These are phyloP conservation scores for Isichthys henryi DNA, from an alignment of 2,113 vertebrate species.

Conservation along the genomic window DNA sequence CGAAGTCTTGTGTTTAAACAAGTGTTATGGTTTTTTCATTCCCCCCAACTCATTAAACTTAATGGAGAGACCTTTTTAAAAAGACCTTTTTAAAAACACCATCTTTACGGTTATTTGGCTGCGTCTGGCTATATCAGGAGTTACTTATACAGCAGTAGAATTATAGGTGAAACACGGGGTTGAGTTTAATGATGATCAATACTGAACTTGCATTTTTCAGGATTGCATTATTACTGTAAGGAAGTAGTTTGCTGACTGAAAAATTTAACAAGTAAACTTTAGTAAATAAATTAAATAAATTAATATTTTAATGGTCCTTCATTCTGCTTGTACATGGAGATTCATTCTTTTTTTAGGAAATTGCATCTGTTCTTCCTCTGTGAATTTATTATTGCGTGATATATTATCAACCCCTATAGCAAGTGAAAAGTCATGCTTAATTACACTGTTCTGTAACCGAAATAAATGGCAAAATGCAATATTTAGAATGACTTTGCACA, in stretches of 20 bases:
- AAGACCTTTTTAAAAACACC: neutral
- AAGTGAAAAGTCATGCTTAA: neutral
- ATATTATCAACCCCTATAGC: neutral
- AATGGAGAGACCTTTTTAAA: neutral
- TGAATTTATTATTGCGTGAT: neutral
- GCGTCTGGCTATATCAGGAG: neutral
- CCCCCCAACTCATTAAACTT: neutral
- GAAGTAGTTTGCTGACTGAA: neutral
- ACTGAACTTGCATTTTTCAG: neutral
- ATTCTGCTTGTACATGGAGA: neutral
- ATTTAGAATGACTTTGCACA: slow-evolving; percentile 4
- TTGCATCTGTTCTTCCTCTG: neutral
- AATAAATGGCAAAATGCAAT: neutral
- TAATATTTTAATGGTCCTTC: neutral
- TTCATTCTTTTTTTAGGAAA: neutral
- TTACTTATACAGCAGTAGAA: neutral
- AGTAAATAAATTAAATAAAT: neutral
- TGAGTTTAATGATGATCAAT: neutral
- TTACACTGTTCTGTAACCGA: neutral
- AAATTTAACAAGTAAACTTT: neutral
- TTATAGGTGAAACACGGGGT: neutral
- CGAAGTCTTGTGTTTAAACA: neutral
- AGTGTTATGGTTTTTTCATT: neutral
- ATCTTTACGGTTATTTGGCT: neutral
- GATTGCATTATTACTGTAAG: neutral